Evolutionary conservation across 2,888 invertebrate genomes (phyloP).

Genomic region (Coronaproctus castanopsis): DNA sequence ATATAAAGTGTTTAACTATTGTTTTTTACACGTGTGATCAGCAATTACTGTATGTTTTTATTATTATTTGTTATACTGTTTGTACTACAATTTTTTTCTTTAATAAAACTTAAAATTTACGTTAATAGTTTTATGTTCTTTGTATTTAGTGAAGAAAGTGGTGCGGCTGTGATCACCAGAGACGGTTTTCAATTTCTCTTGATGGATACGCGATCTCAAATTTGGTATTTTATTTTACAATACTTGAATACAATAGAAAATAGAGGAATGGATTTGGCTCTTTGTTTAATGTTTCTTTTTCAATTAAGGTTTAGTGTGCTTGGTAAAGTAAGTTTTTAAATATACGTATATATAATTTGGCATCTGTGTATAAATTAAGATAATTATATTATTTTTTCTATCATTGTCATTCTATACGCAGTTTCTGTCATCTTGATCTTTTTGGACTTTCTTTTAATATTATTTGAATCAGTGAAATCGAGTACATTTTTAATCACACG

Average conservation of each 20-base stretch:
- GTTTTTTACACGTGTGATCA: no score
- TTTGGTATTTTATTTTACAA: conserved; percentile 94
- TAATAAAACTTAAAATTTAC: no score
- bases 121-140: no score
- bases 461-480: no score
- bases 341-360: background rate
- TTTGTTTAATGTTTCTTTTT: conserved; percentile 87
- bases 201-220: conserved; percentile 77
- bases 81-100: no score
- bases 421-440: background rate
- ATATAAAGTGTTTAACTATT: no score
- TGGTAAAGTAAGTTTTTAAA: conserved; percentile 43
- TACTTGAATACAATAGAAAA: conserved; percentile 83
- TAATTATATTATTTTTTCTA: no score
- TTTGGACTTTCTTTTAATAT: background rate
- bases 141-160: conserved; percentile 58
- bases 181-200: conserved; percentile 94
- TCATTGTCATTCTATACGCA: background rate
- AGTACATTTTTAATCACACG: no score
- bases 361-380: no score
- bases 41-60: no score
- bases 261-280: conserved; percentile 65
- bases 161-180: conserved; percentile 70
- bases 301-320: conserved; percentile 86
- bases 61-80: no score